These are phyloP conservation scores for Mythimna impura DNA, from an alignment of 2,888 invertebrate species.

Conservation along the genomic window DNA sequence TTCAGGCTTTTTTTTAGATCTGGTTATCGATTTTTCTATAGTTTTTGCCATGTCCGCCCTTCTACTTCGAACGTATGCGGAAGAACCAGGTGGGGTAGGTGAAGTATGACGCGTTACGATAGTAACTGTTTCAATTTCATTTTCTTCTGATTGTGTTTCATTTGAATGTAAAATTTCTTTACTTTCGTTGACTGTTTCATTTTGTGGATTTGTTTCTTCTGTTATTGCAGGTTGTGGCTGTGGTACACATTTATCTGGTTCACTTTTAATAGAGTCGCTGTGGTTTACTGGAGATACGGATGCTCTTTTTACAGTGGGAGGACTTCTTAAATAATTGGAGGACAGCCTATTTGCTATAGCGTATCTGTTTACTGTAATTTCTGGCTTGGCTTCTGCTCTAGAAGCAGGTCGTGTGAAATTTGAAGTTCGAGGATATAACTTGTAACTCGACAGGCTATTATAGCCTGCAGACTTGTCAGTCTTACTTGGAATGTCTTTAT, in stretches of 20 bases:
- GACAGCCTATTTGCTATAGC: conserved; percentile 84
- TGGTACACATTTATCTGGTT: conserved; percentile 72
- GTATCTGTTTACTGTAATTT: conserved; percentile 78
- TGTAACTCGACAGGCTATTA: conserved; percentile 87
- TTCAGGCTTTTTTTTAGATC: conserved; percentile 89
- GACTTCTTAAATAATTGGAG: conserved; percentile 84
- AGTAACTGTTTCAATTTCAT: conserved; percentile 88
- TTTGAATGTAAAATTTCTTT: conserved; percentile 58
- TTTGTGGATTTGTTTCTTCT: conserved; percentile 68
- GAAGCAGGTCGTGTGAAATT: conserved; percentile 80
- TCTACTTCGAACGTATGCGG: conserved; percentile 91
- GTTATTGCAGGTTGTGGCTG: conserved; percentile 68
- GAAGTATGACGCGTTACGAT: conserved; percentile 95
- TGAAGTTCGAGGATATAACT: conserved; percentile 88
- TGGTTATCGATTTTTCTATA: conserved; percentile 92
- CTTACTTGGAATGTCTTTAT: conserved; percentile 90
- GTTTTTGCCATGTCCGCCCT: conserved; percentile 94
- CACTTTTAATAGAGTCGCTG: conserved; percentile 72
- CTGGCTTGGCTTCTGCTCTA: conserved; percentile 79
- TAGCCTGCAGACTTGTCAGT: conserved; percentile 89
- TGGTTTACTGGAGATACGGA: conserved; percentile 83
- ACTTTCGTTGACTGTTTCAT: conserved; percentile 61
- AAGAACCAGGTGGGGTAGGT: conserved; percentile 93
- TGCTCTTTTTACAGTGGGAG: conserved; percentile 81
- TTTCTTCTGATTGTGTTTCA: conserved; percentile 61